Percentiles rank a stretch among this genome's conserved stretches.
These are phyloP conservation scores for Equus przewalskii DNA, from an alignment of 2,113 vertebrate genomes.

Conservation along the genomic window DNA sequence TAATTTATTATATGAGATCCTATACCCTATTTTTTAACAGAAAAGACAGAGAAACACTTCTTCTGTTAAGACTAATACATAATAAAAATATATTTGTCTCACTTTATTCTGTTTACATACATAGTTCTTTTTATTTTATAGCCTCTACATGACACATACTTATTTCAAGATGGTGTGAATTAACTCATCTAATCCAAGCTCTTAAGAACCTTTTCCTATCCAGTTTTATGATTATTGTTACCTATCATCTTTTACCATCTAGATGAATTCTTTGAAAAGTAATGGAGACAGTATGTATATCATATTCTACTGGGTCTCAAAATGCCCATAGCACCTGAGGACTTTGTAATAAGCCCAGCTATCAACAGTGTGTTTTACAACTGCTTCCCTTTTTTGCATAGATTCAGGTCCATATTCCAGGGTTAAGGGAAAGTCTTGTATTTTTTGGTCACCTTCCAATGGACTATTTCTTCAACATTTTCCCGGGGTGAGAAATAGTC, in stretches of 20 bases:
- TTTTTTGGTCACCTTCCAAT: neutral
- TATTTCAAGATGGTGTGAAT: conserved; percentile 49
- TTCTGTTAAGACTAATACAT: conserved; percentile 16
- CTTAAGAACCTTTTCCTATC: neutral
- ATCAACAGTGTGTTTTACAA: neutral
- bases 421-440: neutral
- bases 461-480: conserved; percentile 23
- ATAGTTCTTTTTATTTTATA: conserved; percentile 37
- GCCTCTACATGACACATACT: neutral
- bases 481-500: neutral
- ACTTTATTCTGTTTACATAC: conserved; percentile 1
- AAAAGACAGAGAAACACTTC: conserved; percentile 16
- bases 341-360: neutral
- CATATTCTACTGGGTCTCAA: neutral
- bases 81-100: conserved; percentile 53
- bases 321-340: neutral
- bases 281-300: neutral
- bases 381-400: neutral
- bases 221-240: conserved; percentile 55
- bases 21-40: conserved; percentile 28
- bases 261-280: conserved; percentile 8
- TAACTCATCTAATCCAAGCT: conserved; percentile 24
- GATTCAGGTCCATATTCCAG: neutral
- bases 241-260: neutral
- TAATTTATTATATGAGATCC: neutral